Evolutionary conservation across 2,113 vertebrate species (phyloP), one percentile per base, ranked within the genome.

Genomic region (Isichthys henryi): DNA sequence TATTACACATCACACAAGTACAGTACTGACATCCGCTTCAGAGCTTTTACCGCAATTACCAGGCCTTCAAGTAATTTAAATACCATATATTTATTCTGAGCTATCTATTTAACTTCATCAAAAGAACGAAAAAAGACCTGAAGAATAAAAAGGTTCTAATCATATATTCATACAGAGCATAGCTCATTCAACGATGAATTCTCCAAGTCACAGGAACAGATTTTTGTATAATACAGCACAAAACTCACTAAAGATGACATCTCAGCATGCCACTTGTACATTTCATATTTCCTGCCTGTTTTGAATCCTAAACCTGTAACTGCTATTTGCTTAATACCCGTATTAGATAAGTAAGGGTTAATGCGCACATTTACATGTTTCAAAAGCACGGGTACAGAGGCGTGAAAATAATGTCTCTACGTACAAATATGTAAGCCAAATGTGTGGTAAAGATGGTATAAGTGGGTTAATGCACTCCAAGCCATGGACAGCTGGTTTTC

Each of bases 31-130:
- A 89, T 85, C 80, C 80, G 80, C 80, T 62, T 52, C 88, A 89
- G 23, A 83, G 49, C 77, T 89, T 85, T 89, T 46, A 89, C 80
- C 23, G 77, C 52, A 89, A 89, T 89, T 89, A 89, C 50, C 27
- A 58, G 53, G 88, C 52, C 88, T 80, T 88, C 87, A 88, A 66
- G 52, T 58, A 58, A 66, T 89, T 89, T 89, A 85, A 89, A 89
- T 89, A 62, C 80, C 80, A n/a, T 85, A 83, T 13, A 53, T 82
- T 89, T 89, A 89, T 89, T 83, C 74, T 82, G 50, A 48, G 66
- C 66, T 74, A 27, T 53, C 88, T 89, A 56, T 89, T 89, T 82
- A 89, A 82, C 49, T 84, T 89, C 31, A 46, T 83, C 49, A 84
- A 89, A 89, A 85, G 52, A 62, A 84, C 3, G 31, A 87, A 89